A percentile compares a stretch with the other conserved stretches of the same genome.
phyloP scores from a whole-genome alignment of 92 coral and sea anemone genomes.

The Epizoanthus ramosus region DNA sequence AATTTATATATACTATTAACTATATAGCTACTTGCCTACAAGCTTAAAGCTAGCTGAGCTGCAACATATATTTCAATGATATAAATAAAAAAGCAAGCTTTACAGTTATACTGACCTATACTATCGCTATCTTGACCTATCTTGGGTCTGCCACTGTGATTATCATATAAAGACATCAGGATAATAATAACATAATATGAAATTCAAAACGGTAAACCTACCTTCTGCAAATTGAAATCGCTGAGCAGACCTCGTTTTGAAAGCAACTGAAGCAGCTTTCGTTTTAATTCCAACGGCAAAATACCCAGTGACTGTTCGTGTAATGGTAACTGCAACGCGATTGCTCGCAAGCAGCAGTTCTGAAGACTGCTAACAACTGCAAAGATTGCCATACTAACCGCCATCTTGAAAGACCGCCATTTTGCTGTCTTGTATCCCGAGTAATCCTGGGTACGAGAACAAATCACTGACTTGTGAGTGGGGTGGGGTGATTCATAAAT shows the following conservation, averaged over 20 bases:
- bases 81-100: no score
- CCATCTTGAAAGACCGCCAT: slow-evolving; percentile 69
- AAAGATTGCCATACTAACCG: slow-evolving; percentile 53
- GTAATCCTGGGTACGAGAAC: slow-evolving; percentile 15
- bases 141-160: no score
- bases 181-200: no score
- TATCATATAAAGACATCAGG: no score
- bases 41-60: no score
- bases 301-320: slow-evolving; percentile 69
- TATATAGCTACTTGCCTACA: no score
- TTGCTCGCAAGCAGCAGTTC: slow-evolving; percentile 76
- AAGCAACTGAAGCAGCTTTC: slow-evolving; percentile 69
- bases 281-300: slow-evolving; percentile 80
- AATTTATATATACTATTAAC: no score
- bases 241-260: slow-evolving; percentile 89
- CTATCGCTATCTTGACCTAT: no score
- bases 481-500: neutral
- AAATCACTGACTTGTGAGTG: neutral
- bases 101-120: no score
- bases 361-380: slow-evolving; percentile 71
- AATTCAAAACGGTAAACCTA: slow-evolving; percentile 5
- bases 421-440: slow-evolving; percentile 3
- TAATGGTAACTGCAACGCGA: slow-evolving; percentile 69
- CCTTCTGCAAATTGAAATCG: slow-evolving; percentile 77
- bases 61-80: no score